Evolutionary conservation across 2,113 vertebrate species (phyloP).

Genomic region (Scolopax mira): DNA sequence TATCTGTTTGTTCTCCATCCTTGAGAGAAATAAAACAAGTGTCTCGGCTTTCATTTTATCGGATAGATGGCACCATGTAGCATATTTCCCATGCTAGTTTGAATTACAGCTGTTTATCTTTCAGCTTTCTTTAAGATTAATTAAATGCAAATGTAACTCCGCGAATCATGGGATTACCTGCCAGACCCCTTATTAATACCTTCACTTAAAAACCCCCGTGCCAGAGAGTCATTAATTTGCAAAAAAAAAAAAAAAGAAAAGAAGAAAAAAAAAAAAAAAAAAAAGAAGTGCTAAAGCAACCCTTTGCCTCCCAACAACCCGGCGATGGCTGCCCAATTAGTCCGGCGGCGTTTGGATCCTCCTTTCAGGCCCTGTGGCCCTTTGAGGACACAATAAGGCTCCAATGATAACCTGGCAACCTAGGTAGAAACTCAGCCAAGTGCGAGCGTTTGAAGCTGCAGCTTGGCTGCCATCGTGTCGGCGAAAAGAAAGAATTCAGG

Average conservation of each 20-base stretch:
- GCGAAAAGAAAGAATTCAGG: conserved; percentile 83
- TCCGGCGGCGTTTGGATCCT: conserved; percentile 68
- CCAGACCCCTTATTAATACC: conserved; percentile 87
- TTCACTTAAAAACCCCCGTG: conserved; percentile 81
- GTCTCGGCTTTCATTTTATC: conserved; percentile 76
- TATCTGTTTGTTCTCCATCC: conserved; percentile 72
- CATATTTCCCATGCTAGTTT: conserved; percentile 76
- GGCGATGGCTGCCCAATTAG: conserved; percentile 81
- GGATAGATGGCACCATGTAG: conserved; percentile 74
- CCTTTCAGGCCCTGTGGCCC: conserved; percentile 82
- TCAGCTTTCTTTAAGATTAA: conserved; percentile 86
- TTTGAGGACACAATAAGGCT: conserved; percentile 82
- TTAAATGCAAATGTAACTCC: conserved; percentile 86
- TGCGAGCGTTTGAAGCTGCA: conserved; percentile 83
- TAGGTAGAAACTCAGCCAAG: conserved; percentile 88
- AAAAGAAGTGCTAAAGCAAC: conserved; percentile 66
- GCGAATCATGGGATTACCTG: conserved; percentile 85
- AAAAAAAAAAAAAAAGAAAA: background rate
- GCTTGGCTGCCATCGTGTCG: conserved; percentile 89
- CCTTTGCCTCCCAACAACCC: conserved; percentile 77
- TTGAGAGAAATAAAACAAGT: conserved; percentile 72
- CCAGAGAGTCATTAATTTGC: conserved; percentile 83
- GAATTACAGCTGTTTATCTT: conserved; percentile 90
- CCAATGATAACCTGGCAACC: conserved; percentile 89
- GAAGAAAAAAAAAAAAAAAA: background rate